Evolutionary conservation across 2,113 vertebrate genomes (phyloP).

Genomic region (Pongo pygmaeus): DNA sequence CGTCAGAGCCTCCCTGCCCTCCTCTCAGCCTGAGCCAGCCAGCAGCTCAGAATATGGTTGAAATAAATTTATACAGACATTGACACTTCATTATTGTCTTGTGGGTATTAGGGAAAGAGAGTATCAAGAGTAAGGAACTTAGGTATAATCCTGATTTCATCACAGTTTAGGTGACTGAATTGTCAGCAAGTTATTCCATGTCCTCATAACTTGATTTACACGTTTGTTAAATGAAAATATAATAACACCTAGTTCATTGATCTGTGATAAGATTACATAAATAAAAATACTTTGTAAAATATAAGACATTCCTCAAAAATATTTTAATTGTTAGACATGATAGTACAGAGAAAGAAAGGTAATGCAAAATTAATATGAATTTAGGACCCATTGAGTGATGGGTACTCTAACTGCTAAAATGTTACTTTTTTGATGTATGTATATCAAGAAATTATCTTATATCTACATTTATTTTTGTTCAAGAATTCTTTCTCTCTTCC

Average conservation of each 20-base stretch:
- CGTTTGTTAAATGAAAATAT: conserved; percentile 24
- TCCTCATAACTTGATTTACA: neutral
- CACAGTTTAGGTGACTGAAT: neutral
- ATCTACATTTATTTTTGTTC: neutral
- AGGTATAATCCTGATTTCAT: neutral
- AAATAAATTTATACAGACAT: neutral
- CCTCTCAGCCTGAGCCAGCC: neutral
- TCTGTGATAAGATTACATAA: neutral
- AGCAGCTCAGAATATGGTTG: neutral
- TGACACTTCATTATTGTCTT: neutral
- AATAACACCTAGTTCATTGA: neutral
- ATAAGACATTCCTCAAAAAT: neutral
- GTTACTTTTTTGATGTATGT: neutral
- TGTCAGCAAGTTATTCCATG: neutral
- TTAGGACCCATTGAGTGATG: neutral
- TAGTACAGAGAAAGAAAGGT: neutral
- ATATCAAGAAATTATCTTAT: neutral
- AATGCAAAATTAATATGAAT: neutral
- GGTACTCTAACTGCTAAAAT: neutral
- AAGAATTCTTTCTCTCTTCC: neutral
- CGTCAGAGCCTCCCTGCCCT: neutral
- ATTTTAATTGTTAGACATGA: neutral
- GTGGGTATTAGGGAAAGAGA: neutral
- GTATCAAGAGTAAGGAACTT: neutral
- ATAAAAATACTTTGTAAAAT: conserved; percentile 35